Base-by-base conservation (phyloP, 2,888 invertebrate species). In the Tipula helvola region DNA sequence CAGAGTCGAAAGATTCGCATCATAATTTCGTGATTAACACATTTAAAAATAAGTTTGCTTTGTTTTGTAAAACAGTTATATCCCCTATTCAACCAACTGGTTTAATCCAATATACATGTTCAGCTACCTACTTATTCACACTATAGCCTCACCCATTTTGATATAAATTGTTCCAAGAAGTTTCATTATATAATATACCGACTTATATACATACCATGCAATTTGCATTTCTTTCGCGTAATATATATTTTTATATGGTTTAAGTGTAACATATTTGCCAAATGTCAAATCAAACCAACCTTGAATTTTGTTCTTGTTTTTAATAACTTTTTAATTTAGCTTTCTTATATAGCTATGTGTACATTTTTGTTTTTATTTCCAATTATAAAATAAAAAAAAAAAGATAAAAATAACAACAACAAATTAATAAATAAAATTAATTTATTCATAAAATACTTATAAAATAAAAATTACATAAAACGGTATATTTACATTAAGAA, bases 201-300 rank as follows among this genome's bases (percentile, higher is more conserved):
- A 44, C 44, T 44, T 39, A 39, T 39, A 39, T 39, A 39, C 3
- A 16, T 16, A 52, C 12, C 28, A 8, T 71, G 71, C 71, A 71
- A 71, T 71, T 71, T 28, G 71, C 71, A 71, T 28, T 71, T 71
- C 28, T 71, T 71, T 71, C 12, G 3, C 71, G n/a, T 5, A 5
- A 57, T 71, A 18, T 71, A 71, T 71, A 71, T 71, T 39, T 39
- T 39, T 39, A 39, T 39, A 39, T 39, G 7, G 5, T 3, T 7
- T 39, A 39, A 39, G 4, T 28, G 12, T 28, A 71, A 71, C 71
- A 71, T 4, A 71, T 71, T 71, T 71, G 71, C 71, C 71, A 71
- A 71, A 71, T 71, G 71, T 71, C 71, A 71, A 71, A 71, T 71
- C 71, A 71, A 71, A 71, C 71, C 71, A 71, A 71, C 71, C 71